Base-by-base conservation (phyloP, 1,140 invertebrate genomes). In the Epicauta chinensis region DNA sequence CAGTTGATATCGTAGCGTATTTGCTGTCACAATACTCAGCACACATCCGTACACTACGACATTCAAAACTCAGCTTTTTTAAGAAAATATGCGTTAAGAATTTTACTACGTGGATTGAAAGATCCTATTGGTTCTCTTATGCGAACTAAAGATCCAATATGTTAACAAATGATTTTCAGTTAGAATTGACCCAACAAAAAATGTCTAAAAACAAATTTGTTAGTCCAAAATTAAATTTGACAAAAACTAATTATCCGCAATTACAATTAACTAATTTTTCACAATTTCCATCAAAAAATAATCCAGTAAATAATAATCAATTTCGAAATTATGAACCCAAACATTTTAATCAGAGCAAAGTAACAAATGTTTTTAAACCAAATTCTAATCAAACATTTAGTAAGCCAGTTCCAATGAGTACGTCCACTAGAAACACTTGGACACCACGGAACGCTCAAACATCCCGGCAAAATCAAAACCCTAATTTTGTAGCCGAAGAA, bases 31-130 rank as follows among this genome's bases (percentile, higher is more conserved):
- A n/a, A n/a, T n/a, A n/a, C n/a, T n/a, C n/a, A n/a, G n/a, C n/a
- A n/a, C n/a, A n/a, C n/a, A n/a, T n/a, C n/a, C n/a, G n/a, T n/a
- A n/a, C n/a, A n/a, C n/a, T n/a, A n/a, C n/a, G n/a, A n/a, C n/a
- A n/a, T n/a, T n/a, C n/a, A n/a, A n/a, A n/a, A n/a, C n/a, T n/a
- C n/a, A n/a, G n/a, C 43, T 42, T 39, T 48, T 32, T 56, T 47
- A 13, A 36, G 40, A 16, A 45, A 38, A 4, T 39, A 53, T 2
- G 45, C 49, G 37, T 31, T 52, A 37, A 44, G 47, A 50, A 54
- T 53, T 10, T 58, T 60, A 31, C 34, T 58, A 42, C 46, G 39
- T 3, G 43, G 43, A 14, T 39, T 51, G 12, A 58, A 15, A 44
- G 43, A 48, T 50, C 43, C 47, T 2, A 35, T 46, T 29, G 46